Conservation (phyloP, 2,888 invertebrate species). For the Tetheella fluctuosa region DNA sequence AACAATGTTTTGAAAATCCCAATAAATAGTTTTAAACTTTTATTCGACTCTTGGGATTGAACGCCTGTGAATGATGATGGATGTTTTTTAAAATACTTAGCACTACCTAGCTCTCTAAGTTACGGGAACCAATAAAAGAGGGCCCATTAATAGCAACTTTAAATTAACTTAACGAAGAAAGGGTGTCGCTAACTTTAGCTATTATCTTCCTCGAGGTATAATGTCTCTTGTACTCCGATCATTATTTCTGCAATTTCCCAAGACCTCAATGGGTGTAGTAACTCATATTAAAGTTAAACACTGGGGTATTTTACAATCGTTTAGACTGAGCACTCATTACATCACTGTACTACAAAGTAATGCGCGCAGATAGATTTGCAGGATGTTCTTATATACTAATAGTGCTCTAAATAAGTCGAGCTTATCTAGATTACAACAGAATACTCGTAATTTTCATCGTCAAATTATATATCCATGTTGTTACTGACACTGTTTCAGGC, state of each 20-base stretch:
- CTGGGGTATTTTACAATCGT: not conserved
- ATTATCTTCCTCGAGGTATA: no score
- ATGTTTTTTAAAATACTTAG: no score
- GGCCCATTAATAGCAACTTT: no score
- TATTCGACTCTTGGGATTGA: no score
- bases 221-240: not conserved
- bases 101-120: no score
- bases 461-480: not conserved
- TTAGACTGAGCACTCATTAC: not conserved
- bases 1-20: no score
- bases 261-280: not conserved
- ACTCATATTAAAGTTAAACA: not conserved
- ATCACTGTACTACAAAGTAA: not conserved
- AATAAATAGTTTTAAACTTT: no score
- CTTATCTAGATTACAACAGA: constrained; percentile 23
- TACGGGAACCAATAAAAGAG: no score
- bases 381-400: constrained; percentile 29
- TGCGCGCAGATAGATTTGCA: constrained; percentile 19
- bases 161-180: no score
- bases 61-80: no score
- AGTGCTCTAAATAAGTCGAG: constrained; percentile 37
- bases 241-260: not conserved
- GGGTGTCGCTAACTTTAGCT: no score
- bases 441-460: not conserved
- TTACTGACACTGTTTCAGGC: not conserved